phyloP scores from a whole-genome alignment of 1,140 invertebrate genomes.

The Cydia fagiglandana region DNA sequence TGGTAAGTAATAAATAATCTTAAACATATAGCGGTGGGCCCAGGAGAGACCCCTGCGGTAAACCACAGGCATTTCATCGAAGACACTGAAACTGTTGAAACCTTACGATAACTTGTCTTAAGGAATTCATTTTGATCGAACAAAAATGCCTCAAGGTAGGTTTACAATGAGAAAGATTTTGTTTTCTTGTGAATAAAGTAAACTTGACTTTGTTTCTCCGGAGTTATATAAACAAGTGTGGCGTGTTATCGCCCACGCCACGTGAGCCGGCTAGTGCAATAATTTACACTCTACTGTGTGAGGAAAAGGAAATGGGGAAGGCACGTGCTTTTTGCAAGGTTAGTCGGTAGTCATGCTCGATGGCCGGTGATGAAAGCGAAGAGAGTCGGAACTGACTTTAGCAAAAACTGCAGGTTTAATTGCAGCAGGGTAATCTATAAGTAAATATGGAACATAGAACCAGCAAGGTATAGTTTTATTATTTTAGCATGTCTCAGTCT shows the following conservation, averaged over 20 bases:
- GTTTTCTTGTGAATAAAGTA: not conserved
- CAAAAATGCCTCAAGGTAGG: too few relatives aligned
- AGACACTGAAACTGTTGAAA: constrained; percentile 1
- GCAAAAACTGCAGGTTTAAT: not conserved
- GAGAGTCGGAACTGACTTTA: not conserved
- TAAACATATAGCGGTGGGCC: not conserved
- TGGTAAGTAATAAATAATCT: not conserved
- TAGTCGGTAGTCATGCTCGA: not conserved
- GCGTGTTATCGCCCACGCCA: not conserved
- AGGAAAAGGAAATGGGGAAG: not conserved
- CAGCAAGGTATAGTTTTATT: too few relatives aligned
- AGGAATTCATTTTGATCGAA: too few relatives aligned
- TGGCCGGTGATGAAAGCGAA: not conserved
- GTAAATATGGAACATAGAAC: too few relatives aligned
- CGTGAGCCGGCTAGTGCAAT: not conserved
- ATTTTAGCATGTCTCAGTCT: too few relatives aligned
- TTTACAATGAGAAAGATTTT: not conserved
- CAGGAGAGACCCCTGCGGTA: not conserved
- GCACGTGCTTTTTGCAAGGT: constrained; percentile 20
- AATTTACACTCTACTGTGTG: not conserved
- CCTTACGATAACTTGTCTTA: not conserved
- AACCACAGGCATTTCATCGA: constrained; percentile 6
- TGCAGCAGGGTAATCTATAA: not conserved
- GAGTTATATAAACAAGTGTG: not conserved
- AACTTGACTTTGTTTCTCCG: not conserved